Evolutionary conservation across 2,113 vertebrate species (phyloP).

Genomic region (Daubentonia madagascariensis): DNA sequence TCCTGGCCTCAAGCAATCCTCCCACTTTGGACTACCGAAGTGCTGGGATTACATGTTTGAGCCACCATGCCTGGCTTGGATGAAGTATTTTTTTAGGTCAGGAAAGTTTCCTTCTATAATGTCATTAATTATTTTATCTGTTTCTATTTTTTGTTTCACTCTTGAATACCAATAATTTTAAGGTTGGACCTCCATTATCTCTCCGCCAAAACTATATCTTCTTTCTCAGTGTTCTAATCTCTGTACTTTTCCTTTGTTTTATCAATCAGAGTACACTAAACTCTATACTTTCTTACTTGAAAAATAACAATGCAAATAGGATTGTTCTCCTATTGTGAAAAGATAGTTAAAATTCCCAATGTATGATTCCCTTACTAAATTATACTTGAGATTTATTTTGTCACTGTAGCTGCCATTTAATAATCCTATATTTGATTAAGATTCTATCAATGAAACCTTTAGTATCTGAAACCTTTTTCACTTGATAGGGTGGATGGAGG

Average conservation of each 20-base stretch:
- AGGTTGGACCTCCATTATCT: not conserved
- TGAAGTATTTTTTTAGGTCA: not conserved
- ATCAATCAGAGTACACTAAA: not conserved
- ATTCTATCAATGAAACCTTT: not conserved
- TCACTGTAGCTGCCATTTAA: not conserved
- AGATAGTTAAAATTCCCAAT: not conserved
- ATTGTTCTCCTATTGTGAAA: not conserved
- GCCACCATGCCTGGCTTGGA: too few relatives aligned
- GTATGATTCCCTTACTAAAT: not conserved
- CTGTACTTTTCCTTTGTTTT: not conserved
- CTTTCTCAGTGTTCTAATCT: not conserved
- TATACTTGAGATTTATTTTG: not conserved
- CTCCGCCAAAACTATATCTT: not conserved
- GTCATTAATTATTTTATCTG: not conserved
- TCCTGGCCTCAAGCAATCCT: too few relatives aligned
- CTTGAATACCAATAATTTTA: not conserved
- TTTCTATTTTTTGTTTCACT: not conserved
- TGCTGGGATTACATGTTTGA: too few relatives aligned
- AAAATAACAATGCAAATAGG: not conserved
- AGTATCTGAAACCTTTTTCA: not conserved
- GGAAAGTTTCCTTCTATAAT: slow-evolving; percentile 37
- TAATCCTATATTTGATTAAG: not conserved
- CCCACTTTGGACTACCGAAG: too few relatives aligned
- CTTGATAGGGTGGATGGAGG: not conserved
- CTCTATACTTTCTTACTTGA: not conserved